Conservation (phyloP, 2,797 vertebrate species). For the Gallinago nigripennis region DNA sequence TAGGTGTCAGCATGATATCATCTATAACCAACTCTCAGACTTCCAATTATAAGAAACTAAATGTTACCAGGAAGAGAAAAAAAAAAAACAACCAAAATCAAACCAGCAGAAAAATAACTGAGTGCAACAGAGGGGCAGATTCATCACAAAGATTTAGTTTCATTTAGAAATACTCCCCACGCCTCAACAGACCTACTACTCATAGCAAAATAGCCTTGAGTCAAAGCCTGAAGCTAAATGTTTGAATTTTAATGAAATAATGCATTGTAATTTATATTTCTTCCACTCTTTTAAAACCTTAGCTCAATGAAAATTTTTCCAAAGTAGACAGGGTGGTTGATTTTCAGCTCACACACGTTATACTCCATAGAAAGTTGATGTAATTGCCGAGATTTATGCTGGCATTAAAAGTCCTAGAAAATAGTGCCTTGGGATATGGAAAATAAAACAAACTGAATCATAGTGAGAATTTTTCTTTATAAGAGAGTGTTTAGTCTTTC, state of each 20-base stretch:
- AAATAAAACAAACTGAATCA: constrained; percentile 44
- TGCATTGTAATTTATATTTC: not conserved
- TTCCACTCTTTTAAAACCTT: not conserved
- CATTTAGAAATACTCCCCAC: not conserved
- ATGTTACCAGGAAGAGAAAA: not conserved
- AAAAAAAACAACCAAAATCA: not conserved
- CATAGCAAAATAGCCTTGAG: not conserved
- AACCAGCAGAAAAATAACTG: not conserved
- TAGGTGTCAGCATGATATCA: not conserved
- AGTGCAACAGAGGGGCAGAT: not conserved
- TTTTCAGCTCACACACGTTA: constrained; percentile 42
- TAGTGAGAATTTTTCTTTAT: constrained; percentile 31
- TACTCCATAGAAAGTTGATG: constrained; percentile 37
- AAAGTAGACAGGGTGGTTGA: not conserved
- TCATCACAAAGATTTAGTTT: not conserved
- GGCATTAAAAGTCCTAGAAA: constrained; percentile 37
- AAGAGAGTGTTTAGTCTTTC: constrained; percentile 24
- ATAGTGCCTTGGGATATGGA: constrained; percentile 25
- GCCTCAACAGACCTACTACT: not conserved
- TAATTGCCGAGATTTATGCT: constrained; percentile 54
- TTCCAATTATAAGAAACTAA: not conserved
- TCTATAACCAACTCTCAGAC: not conserved
- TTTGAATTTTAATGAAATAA: not conserved
- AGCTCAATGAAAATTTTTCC: constrained; percentile 26
- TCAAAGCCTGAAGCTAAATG: not conserved